phyloP scores from a whole-genome alignment of 2,797 vertebrate species.

The Sphaeramia orbicularis region DNA sequence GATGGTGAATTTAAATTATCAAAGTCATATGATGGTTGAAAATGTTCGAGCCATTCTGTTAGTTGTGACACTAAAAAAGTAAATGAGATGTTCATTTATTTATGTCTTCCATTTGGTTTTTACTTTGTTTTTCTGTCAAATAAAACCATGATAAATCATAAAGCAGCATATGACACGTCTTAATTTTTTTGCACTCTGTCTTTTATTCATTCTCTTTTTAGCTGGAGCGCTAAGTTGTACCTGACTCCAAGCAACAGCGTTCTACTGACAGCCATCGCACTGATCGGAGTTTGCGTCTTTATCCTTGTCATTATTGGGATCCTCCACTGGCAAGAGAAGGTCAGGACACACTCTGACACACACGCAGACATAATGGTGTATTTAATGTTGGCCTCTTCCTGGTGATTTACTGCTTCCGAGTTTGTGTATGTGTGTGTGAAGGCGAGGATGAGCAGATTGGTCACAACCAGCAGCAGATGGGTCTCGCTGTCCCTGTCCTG shows the following conservation, averaged over 20 bases:
- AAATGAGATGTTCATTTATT: conserved; percentile 20
- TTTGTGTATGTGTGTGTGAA: conserved; percentile 16
- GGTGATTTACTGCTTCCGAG: conserved; percentile 43
- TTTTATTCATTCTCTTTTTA: conserved; percentile 57
- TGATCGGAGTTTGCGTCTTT: conserved; percentile 96
- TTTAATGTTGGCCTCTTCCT: conserved; percentile 44
- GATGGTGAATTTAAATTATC: conserved; percentile 17
- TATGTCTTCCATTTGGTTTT: conserved; percentile 14
- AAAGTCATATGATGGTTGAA: conserved; percentile 16
- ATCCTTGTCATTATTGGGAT: conserved; percentile 97
- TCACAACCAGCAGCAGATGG: conserved; percentile 76
- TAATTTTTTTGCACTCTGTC: conserved; percentile 25
- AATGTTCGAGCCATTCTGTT: background rate
- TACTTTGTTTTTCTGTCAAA: conserved; percentile 25
- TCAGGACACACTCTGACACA: conserved; percentile 72
- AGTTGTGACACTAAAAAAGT: background rate
- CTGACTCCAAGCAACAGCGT: conserved; percentile 98
- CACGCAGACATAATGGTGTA: conserved; percentile 39
- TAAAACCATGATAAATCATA: conserved; percentile 10
- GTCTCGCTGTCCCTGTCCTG: conserved; percentile 64
- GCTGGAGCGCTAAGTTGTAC: conserved; percentile 97
- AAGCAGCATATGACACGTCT: conserved; percentile 5
- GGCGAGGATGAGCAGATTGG: conserved; percentile 59
- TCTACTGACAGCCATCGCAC: conserved; percentile 93
- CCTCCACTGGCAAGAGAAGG: conserved; percentile 99